Base-by-base conservation (phyloP, 2,113 vertebrate genomes). In the Anser cygnoides region DNA sequence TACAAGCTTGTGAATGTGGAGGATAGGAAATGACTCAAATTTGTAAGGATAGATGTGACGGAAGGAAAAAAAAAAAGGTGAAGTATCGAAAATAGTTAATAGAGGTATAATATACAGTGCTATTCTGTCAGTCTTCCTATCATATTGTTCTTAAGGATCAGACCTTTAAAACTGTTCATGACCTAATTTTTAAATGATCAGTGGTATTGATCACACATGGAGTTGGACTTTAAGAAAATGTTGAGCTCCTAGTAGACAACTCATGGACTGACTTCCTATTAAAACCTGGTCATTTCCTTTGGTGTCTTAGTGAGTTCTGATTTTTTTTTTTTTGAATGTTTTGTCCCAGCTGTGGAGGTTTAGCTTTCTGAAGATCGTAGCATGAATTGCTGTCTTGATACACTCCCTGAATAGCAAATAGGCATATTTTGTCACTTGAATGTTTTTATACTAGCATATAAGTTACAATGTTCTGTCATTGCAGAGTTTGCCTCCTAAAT, bases 401-500 rank as follows among this genome's bases (percentile, higher is more conserved):
- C 87, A 88, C 55, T 71, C 6, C 41, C 82, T 82, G 93, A 94
- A 96, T 95, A 89, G 46, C 54, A 92, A 95, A 59, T 26, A 92
- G 63, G 22, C 57, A 33, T 87, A 85, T 90, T 96, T 95, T 97
- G 66, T 89, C 90, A 77, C 59, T 80, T 7, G 17, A 83, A 83
- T 83, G 52, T 87, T 90, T 95, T 96, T 95, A 88, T 79, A 70
- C 58, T 46, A 1, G 0, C 43, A 37, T 66, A 89, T 93, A 87
- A 92, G 62, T 91, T 94, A 90, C 41, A 74, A 13, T 86, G 68
- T 68, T 87, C 66, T 93, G 87, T 80, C 82, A 71, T 58, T 94
- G 84, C 41, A 88, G 84, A 89, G 75, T 91, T 95, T 95, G 55
- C 68, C 81, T 94, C 72, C 75, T 95, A 83, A 93, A 92, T 62